Evolutionary conservation across 2,888 invertebrate species (phyloP).

Genomic region (Tachystola acroxantha): DNA sequence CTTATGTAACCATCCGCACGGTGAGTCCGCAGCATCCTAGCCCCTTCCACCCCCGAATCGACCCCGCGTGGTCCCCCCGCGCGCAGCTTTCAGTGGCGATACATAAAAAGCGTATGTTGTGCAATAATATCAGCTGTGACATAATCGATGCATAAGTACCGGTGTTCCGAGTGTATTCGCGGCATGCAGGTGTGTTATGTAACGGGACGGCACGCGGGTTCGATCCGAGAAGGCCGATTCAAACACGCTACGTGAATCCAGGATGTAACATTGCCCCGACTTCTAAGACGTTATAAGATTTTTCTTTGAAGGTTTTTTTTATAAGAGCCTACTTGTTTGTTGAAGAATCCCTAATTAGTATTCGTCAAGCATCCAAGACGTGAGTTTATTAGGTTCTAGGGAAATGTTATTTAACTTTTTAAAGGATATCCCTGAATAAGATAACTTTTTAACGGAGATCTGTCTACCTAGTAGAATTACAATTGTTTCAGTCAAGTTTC

Average conservation of each 20-base stretch:
- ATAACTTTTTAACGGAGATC: too few relatives aligned
- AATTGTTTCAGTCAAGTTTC: too few relatives aligned
- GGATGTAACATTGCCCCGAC: conserved; percentile 1
- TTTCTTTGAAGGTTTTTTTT: not conserved
- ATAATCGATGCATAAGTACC: conserved; percentile 74
- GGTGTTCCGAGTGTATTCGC: conserved; percentile 49
- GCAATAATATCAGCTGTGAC: conserved; percentile 69
- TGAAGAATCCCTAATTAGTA: too few relatives aligned
- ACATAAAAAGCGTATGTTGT: conserved; percentile 34
- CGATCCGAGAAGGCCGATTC: conserved; percentile 1
- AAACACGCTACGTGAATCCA: not conserved
- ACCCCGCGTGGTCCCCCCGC: conserved; percentile 43
- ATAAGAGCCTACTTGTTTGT: too few relatives aligned
- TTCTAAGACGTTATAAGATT: not conserved
- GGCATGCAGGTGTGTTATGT: conserved; percentile 65
- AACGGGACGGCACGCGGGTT: conserved; percentile 40
- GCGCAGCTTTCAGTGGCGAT: conserved; percentile 35
- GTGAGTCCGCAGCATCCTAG: conserved; percentile 70
- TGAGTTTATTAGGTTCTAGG: too few relatives aligned
- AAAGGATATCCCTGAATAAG: too few relatives aligned
- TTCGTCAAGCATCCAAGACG: too few relatives aligned
- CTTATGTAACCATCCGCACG: conserved; percentile 76
- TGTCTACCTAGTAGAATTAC: too few relatives aligned
- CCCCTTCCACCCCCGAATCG: conserved; percentile 54
- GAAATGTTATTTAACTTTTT: too few relatives aligned